Base-by-base conservation (phyloP, 2,888 invertebrate genomes). In the Melanargia galathea region DNA sequence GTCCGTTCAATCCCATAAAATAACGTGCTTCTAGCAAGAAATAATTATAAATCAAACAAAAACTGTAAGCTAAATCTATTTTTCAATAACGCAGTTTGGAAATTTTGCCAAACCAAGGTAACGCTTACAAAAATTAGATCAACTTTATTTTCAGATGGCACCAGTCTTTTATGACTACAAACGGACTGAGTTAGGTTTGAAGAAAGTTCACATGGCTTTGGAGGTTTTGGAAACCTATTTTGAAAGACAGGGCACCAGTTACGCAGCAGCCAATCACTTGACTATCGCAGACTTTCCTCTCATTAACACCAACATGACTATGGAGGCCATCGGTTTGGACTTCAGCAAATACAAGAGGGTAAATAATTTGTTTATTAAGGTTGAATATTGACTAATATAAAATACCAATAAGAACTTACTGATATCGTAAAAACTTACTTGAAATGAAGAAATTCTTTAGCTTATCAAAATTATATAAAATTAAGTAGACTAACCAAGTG, bases 281-380 rank as follows among this genome's bases (percentile, higher is more conserved):
- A 96, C 96, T 6, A 95, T 96, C 69, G 95, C 95, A 0, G 96
- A 96, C 84, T 94, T 96, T 72, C 94, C 93, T 38, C 86, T 96
- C 13, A 83, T 95, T 52, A 93, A 95, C 59, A 93, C 95, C 0
- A 95, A 95, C 0, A 93, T 95, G 90, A 94, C 95, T 57, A 82
- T 96, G 52, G 96, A 96, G 81, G 95, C 94, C 0, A 94, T 95
- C 62, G 85, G 90, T 57, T 95, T 95, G 70, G 93, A 94, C 76
- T 87, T 95, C 60, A 87, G 92, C 2, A 78, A 89, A 11, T 96
- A 94, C 83, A 86, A 92, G 10, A 79, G 89, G 68, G 92, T 94
- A 63, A 60, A 33, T 55, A 16, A 30, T 8, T 13, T 45, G 3
- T 45, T 11, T 45, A 2, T 48, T 48, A 22, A 49, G 8, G 8